Evolutionary conservation across 2,797 vertebrate genomes (phyloP), one percentile per base, ranked within the genome.

Genomic region (Champsocephalus gunnari): DNA sequence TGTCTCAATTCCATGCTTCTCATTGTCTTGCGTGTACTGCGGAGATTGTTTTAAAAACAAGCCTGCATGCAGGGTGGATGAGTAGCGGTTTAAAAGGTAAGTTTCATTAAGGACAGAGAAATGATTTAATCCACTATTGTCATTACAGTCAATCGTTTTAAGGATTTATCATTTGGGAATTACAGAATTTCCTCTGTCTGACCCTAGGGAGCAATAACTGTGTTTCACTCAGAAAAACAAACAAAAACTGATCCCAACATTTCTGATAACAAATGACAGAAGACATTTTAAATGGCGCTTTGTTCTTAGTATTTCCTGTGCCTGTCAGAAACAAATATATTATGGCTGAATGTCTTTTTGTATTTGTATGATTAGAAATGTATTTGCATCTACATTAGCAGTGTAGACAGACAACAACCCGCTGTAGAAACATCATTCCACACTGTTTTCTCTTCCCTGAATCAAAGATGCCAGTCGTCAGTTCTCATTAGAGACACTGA

Each of bases 131-230:
- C 12, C 13, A 17, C 4, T 0, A 38, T 60, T 17, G 5, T 19
- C 9, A 65, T 63, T 41, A 49, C 10, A 34, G 24, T 61, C 8
- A 14, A 44, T 34, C 16, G 21, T n/a, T 75, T 4, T 1, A 21
- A 8, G 43, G 51, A 45, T 59, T 45, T 45, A 53, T 68, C n/a
- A 5, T 24, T 12, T 58, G 11, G 14, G 32, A 56, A 21, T 19
- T 57, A 43, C 17, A 73, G 28, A 41, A 50, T n/a, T 64, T 73
- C 61, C 9, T 49, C 53, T 12, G 32, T 34, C 38, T 5, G 41
- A 66, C 87, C 50, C 85, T 85, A 88, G 84, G 82, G 85, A 57
- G 85, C 82, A 85, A 73, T 17, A 81, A 56, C 68, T 77, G 66
- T 82, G 50, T 47, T 21, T 45, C 49, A 12, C 34, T 60, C n/a